Conservation (phyloP, 2,888 invertebrate species). For the Ormyrus thymus region DNA sequence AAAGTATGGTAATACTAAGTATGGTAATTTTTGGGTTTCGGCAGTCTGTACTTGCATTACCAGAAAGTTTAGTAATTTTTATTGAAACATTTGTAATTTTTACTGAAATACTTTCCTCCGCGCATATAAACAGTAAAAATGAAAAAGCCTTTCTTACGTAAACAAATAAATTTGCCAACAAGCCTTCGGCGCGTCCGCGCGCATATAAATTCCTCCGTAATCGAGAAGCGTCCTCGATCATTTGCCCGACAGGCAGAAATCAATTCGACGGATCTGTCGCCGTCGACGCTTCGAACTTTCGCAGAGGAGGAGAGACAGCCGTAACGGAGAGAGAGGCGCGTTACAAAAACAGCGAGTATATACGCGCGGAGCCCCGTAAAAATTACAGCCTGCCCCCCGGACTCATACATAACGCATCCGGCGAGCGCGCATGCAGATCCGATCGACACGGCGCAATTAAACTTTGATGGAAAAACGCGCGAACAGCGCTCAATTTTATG, state of each 20-base stretch:
- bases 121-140: too few species aligned
- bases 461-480: constrained; percentile 17
- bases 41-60: too few species aligned
- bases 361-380: background rate
- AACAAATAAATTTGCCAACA: too few species aligned
- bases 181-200: too few species aligned
- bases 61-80: too few species aligned
- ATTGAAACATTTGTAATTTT: too few species aligned
- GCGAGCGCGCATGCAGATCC: background rate
- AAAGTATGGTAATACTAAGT: too few species aligned
- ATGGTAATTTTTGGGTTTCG: too few species aligned
- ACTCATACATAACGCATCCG: too few species aligned
- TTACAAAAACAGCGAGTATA: constrained; percentile 12
- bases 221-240: background rate
- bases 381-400: constrained; percentile 3
- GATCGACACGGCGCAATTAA: constrained; percentile 29
- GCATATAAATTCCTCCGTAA: background rate
- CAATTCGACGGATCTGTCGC: constrained; percentile 5
- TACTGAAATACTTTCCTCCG: too few species aligned
- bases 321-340: background rate
- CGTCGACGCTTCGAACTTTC: background rate
- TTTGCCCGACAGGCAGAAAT: constrained; percentile 6
- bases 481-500: constrained; percentile 16
- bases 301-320: background rate
- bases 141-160: too few species aligned